A percentile compares a stretch with the other conserved stretches of the same genome.
Conservation (phyloP, 2,888 invertebrate genomes). For the Lottia scabra region DNA sequence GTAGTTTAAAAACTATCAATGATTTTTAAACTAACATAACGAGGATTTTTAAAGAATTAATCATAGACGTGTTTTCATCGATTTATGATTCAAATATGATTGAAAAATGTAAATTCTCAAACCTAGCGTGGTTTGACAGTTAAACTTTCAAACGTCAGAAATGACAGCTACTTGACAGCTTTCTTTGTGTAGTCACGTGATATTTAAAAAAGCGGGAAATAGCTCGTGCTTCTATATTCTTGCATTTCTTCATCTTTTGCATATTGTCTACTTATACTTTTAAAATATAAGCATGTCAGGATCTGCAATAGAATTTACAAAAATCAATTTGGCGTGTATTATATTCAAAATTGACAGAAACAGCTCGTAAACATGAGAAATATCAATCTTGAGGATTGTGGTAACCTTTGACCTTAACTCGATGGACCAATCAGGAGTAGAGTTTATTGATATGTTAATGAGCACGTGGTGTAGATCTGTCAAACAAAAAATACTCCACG, state of each 20-base stretch:
- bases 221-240: background rate
- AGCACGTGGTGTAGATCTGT: slow-evolving; percentile 52
- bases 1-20: no score
- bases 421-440: slow-evolving; percentile 17
- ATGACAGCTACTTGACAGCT: slow-evolving; percentile 20
- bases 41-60: no score
- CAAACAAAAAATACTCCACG: slow-evolving; percentile 41
- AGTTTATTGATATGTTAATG: slow-evolving; percentile 29
- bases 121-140: slow-evolving; percentile 12
- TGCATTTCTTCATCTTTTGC: background rate
- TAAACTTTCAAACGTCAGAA: background rate
- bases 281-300: no score
- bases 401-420: slow-evolving; percentile 17
- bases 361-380: slow-evolving; percentile 9
- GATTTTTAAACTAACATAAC: no score
- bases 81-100: background rate
- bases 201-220: slow-evolving; percentile 13
- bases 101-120: background rate
- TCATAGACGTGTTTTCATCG: no score
- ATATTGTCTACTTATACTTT: background rate
- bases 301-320: no score
- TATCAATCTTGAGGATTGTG: slow-evolving; percentile 12
- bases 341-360: background rate
- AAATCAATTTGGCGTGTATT: background rate
- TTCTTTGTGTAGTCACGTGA: slow-evolving; percentile 24